These are phyloP conservation scores for Dipodomys merriami DNA, from an alignment of 2,113 vertebrate genomes.

Conservation along the genomic window DNA sequence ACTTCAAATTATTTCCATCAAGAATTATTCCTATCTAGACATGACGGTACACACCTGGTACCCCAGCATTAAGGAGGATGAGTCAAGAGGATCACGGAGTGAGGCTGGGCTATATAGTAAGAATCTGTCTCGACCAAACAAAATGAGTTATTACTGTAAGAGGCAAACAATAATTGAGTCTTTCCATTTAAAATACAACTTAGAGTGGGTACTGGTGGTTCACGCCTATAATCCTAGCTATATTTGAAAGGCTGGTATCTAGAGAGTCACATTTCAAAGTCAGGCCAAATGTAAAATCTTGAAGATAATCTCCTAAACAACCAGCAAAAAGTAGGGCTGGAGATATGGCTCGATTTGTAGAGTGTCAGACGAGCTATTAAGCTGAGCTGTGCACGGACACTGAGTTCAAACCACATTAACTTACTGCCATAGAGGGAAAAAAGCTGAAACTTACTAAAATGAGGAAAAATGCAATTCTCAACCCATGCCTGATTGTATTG, in stretches of 20 bases:
- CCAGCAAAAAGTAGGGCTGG: no score
- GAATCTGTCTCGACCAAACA: no score
- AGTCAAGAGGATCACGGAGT: no score
- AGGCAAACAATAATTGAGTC: neutral
- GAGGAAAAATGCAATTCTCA: slow-evolving; percentile 5
- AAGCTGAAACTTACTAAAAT: neutral
- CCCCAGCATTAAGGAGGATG: no score
- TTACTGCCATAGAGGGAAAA: neutral
- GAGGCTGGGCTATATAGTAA: no score
- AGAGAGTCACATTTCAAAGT: no score
- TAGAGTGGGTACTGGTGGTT: neutral
- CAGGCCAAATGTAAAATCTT: no score
- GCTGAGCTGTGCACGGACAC: neutral
- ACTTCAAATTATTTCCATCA: neutral
- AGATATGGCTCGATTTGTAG: no score
- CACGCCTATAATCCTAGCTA: no score
- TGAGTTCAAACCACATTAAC: neutral
- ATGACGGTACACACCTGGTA: no score
- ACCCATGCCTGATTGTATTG: neutral
- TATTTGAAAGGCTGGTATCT: no score
- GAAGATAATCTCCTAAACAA: no score
- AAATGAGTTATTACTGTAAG: neutral
- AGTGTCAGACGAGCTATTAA: neutral
- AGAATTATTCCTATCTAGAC: neutral
- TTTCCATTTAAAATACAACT: neutral